These are phyloP conservation scores for Ctenosaura bakeri DNA, from an alignment of 2,797 vertebrate genomes.

Conservation along the genomic window DNA sequence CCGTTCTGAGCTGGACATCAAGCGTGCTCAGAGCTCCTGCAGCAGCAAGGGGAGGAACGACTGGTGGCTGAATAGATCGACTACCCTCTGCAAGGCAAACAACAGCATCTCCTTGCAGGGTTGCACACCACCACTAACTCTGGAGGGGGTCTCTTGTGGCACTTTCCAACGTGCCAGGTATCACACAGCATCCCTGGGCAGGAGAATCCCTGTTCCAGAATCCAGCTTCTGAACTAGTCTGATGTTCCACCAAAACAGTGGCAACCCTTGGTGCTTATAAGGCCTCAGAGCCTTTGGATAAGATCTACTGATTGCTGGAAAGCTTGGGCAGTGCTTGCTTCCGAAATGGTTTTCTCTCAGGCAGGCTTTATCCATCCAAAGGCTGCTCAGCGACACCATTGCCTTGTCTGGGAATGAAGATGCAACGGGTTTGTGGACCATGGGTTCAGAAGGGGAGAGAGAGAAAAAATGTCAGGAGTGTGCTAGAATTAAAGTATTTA, in stretches of 20 bases:
- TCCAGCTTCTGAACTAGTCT: slow-evolving; percentile 87
- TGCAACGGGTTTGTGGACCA: neutral
- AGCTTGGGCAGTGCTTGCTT: neutral
- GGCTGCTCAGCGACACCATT: slow-evolving; percentile 22
- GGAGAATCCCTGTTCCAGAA: slow-evolving; percentile 87
- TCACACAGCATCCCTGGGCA: slow-evolving; percentile 84
- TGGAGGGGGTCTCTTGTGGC: slow-evolving; percentile 77
- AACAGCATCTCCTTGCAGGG: slow-evolving; percentile 56
- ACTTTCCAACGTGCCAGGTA: slow-evolving; percentile 84
- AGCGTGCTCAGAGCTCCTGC: slow-evolving; percentile 88
- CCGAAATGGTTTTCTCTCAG: neutral
- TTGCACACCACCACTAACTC: slow-evolving; percentile 56
- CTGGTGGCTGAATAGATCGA: slow-evolving; percentile 77
- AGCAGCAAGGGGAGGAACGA: slow-evolving; percentile 84
- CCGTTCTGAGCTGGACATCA: slow-evolving; percentile 75
- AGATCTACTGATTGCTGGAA: slow-evolving; percentile 8
- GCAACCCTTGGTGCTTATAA: slow-evolving; percentile 3
- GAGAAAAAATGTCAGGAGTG: neutral
- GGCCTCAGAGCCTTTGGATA: slow-evolving; percentile 2
- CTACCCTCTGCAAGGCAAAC: slow-evolving; percentile 83
- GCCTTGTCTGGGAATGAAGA: neutral
- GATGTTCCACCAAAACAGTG: neutral
- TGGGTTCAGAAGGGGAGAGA: neutral
- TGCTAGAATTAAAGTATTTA: slow-evolving; percentile 63
- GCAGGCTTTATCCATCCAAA: slow-evolving; percentile 32